Base-by-base conservation (phyloP, 53 echinoderm and acorn worm species). In the Apostichopus leukothele region DNA sequence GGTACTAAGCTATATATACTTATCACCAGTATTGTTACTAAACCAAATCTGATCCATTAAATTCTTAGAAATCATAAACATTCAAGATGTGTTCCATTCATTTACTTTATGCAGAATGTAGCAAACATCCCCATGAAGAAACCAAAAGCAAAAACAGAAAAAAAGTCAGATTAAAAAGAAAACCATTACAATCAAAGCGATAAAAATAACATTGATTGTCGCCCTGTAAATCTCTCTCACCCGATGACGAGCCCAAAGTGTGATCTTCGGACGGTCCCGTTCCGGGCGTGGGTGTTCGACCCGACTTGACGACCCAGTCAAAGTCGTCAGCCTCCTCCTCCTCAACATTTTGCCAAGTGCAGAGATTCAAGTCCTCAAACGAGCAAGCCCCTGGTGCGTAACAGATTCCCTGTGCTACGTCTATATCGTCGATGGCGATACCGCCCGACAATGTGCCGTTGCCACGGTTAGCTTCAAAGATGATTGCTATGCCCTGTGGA, bases 331-430 rank as follows among this genome's bases (percentile, higher is more conserved):
- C 39, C 39, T 39, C 39, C 10, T n/a, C 1, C 51, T 61, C 90
- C 81, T 93, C 89, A 8, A 88, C 89, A 23, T 96, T 96, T 88
- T 90, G 93, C 96, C 96, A 96, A 0, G 96, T 89, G 74, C 96
- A 96, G 71, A 91, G 84, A 27, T 90, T 88, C 2, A 74, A 76
- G 86, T 73, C 63, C 18, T 95, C 95, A 91, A 96, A 96, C 87
- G 89, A 88, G 75, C 96, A 96, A 20, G 76, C 89, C 5, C 96
- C 96, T 67, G 90, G 89, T n/a, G 93, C 92, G 1, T 26, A 52
- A 78, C 96, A 96, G 6, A 90, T 90, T 4, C 89, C 92, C 22
- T 66, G 60, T 12, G 63, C 76, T 53, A 94, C 14, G 7, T 76
- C 61, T 79, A 96, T 86, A 51, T 96, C 96, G 74, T 96, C 96